phyloP scores from a whole-genome alignment of 1,140 invertebrate species.

The Coelopa frigida region DNA sequence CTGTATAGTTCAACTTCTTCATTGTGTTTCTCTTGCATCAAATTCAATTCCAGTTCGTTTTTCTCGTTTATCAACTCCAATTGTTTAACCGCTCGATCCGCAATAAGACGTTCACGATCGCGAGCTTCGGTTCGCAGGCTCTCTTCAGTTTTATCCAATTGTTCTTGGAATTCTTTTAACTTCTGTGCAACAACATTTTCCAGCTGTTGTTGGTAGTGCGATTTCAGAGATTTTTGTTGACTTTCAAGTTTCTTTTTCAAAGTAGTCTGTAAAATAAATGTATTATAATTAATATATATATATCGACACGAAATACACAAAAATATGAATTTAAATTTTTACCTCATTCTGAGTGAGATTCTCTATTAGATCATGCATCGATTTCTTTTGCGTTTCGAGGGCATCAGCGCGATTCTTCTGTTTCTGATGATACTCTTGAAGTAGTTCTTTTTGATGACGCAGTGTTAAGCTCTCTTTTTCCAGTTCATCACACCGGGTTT shows the following conservation, averaged over 20 bases:
- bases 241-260: constrained; percentile 54
- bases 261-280: constrained; percentile 18
- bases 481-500: constrained; percentile 25
- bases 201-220: constrained; percentile 71
- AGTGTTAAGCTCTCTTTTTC: constrained; percentile 30
- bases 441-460: constrained; percentile 33
- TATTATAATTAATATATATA: not conserved
- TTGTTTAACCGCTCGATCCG: constrained; percentile 62
- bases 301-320: not conserved
- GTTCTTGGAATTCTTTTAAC: constrained; percentile 66
- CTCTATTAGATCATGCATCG: constrained; percentile 29
- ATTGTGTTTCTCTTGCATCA: constrained; percentile 68
- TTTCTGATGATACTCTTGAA: constrained; percentile 40
- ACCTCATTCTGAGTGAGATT: constrained; percentile 38
- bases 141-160: constrained; percentile 60
- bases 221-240: constrained; percentile 59
- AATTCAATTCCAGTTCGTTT: constrained; percentile 62
- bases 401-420: constrained; percentile 31
- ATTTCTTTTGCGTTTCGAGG: constrained; percentile 30
- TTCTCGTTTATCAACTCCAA: constrained; percentile 65
- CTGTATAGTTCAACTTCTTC: constrained; percentile 64
- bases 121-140: constrained; percentile 58
- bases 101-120: constrained; percentile 56
- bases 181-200: constrained; percentile 68
- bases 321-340: not conserved